phyloP scores from a whole-genome alignment of 1,140 invertebrate genomes.

The Temnothorax longispinosus region DNA sequence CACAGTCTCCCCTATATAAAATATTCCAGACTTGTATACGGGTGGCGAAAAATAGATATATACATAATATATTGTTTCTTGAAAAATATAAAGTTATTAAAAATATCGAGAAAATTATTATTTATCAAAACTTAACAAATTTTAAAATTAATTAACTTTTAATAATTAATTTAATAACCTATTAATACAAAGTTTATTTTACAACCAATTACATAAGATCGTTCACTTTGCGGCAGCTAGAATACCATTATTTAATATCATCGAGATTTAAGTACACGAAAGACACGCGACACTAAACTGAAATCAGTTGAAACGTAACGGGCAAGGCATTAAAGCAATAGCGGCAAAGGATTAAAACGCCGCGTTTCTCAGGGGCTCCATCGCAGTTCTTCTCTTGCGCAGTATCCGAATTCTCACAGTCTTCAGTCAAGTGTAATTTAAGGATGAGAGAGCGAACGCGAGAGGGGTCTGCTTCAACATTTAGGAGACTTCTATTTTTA shows the following conservation, averaged over 20 bases:
- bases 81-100: background rate
- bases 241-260: background rate
- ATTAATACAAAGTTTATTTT: background rate
- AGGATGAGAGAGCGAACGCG: background rate
- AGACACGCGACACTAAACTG: background rate
- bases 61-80: no score
- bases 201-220: background rate
- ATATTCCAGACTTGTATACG: no score
- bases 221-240: no score
- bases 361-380: background rate
- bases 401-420: slow-evolving; percentile 10
- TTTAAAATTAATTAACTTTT: background rate
- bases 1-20: no score
- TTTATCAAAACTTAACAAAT: background rate
- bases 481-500: slow-evolving; percentile 69
- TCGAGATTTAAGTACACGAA: background rate
- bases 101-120: no score
- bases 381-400: background rate
- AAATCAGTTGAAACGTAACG: background rate
- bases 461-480: slow-evolving; percentile 64
- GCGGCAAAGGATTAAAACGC: background rate
- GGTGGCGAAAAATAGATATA: no score
- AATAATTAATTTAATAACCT: background rate
- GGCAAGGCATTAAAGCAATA: background rate
- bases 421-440: background rate